phyloP scores from a whole-genome alignment of 2,797 vertebrate species.

The Euphonia xanthogaster region DNA sequence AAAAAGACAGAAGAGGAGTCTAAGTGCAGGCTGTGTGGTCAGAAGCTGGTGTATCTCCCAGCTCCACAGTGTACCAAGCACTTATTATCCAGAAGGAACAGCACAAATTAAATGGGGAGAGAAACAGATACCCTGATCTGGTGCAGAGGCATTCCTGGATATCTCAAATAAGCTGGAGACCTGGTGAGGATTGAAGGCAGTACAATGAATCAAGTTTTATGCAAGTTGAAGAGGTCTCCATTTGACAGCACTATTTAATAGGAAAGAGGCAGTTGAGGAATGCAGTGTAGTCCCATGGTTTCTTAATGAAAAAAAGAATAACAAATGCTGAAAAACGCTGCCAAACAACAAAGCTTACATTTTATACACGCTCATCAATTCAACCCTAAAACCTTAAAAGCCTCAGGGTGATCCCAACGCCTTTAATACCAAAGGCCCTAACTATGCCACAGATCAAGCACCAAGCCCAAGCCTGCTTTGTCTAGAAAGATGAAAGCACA shows the following conservation, averaged over 20 bases:
- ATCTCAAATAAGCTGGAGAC: not conserved
- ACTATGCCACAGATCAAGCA: slow-evolving; percentile 74
- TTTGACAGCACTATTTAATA: slow-evolving; percentile 8
- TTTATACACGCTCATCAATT: slow-evolving; percentile 79
- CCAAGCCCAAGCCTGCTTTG: slow-evolving; percentile 78
- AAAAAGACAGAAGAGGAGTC: not conserved
- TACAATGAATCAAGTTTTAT: slow-evolving; percentile 9
- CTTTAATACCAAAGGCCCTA: slow-evolving; percentile 74
- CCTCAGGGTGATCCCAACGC: slow-evolving; percentile 75
- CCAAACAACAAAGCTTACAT: slow-evolving; percentile 80
- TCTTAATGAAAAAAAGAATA: slow-evolving; percentile 61
- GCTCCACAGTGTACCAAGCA: not conserved
- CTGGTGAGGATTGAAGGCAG: not conserved
- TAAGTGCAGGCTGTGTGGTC: not conserved
- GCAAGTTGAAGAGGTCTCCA: not conserved
- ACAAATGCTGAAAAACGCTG: slow-evolving; percentile 71
- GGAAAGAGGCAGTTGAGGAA: slow-evolving; percentile 26
- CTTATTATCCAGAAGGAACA: not conserved
- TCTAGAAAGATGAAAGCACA: slow-evolving; percentile 79
- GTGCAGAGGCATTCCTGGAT: not conserved
- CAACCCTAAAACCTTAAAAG: slow-evolving; percentile 76
- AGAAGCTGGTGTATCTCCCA: not conserved
- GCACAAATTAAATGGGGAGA: not conserved
- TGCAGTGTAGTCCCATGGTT: not conserved
- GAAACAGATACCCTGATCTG: not conserved